Base-by-base conservation (phyloP, 2,113 vertebrate genomes). In the Chelonoidis abingdonii region DNA sequence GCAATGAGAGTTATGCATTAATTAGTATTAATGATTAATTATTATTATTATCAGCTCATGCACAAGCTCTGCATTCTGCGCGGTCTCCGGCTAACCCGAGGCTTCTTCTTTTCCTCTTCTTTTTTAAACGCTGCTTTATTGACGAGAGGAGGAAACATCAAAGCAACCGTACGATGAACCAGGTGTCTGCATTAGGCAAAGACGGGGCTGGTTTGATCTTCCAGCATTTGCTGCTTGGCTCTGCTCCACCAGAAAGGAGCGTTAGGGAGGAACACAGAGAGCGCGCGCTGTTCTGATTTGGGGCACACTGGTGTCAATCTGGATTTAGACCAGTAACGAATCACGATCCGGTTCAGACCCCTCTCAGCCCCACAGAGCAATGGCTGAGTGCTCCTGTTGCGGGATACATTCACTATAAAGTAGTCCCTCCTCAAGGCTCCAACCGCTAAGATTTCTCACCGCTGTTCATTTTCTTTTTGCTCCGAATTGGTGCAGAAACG, bases 271-370 rank as follows among this genome's bases (percentile, higher is more conserved):
- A 31, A 31, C 57, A 62, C 29, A 31, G 27, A 62, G 3, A 65
- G 6, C 8, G 13, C 4, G 31, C 13, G 62, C 62, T 65, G 3
- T 31, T 65, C 14, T 35, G 31, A 65, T 35, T 13, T 35, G 3
- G 13, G 2, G 11, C 5, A 35, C 29, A 62, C 59, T 5, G 62
- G 62, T 35, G 62, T 65, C 62, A 65, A 65, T 17, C 31, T 31
- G 62, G 31, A 65, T 65, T 69, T 69, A 69, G 35, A 69, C 35
- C 65, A 21, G 35, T 19, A 38, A 21, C 14, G 7, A 8, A 21
- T n/a, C 31, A 1, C 0, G 72, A 3, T 38, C 56, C 10, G 2
- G 24, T 13, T 35, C 31, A 49, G 53, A 10, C 3, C 79, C 19
- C 9, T 1, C 47, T 62, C 54, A 2, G 72, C 14, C 54, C 53